Evolutionary conservation across 2,797 vertebrate genomes (phyloP).

Genomic region (Enteromius radiatus): DNA sequence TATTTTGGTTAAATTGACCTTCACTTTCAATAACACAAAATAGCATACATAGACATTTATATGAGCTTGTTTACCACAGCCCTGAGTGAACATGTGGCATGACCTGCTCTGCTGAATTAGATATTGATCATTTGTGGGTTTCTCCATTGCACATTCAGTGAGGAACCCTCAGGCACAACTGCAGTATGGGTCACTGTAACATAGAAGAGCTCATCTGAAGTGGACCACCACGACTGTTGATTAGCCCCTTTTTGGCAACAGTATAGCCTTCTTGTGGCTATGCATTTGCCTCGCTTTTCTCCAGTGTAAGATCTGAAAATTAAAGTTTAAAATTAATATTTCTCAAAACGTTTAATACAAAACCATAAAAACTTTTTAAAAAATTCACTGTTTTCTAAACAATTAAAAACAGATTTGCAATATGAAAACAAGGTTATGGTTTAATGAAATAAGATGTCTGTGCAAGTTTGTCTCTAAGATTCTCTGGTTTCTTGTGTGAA

Average conservation of each 20-base stretch:
- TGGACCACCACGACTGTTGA: constrained; percentile 21
- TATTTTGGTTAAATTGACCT: not conserved
- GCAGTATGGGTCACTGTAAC: constrained; percentile 37
- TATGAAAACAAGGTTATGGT: not conserved
- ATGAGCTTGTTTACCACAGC: constrained; percentile 3
- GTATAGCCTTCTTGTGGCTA: not conserved
- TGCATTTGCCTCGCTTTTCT: not conserved
- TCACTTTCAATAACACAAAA: constrained; percentile 13
- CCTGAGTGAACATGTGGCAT: not conserved
- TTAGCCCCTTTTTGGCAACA: not conserved
- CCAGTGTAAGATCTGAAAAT: not conserved
- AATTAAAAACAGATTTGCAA: not conserved
- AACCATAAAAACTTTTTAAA: not conserved
- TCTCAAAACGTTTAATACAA: not conserved
- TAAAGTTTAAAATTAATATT: too few relatives aligned
- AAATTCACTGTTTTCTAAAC: too few relatives aligned
- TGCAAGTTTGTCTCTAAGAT: not conserved
- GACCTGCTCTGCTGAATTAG: constrained; percentile 60
- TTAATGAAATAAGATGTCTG: not conserved
- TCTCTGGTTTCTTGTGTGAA: constrained; percentile 1
- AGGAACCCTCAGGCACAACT: constrained; percentile 32
- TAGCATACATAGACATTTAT: not conserved
- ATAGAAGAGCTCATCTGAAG: constrained; percentile 31
- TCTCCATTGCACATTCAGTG: constrained; percentile 45
- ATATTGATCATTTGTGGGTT: constrained; percentile 65